Evolutionary conservation across 2,113 vertebrate genomes (phyloP).

Genomic region (Microcebus tavaratra): DNA sequence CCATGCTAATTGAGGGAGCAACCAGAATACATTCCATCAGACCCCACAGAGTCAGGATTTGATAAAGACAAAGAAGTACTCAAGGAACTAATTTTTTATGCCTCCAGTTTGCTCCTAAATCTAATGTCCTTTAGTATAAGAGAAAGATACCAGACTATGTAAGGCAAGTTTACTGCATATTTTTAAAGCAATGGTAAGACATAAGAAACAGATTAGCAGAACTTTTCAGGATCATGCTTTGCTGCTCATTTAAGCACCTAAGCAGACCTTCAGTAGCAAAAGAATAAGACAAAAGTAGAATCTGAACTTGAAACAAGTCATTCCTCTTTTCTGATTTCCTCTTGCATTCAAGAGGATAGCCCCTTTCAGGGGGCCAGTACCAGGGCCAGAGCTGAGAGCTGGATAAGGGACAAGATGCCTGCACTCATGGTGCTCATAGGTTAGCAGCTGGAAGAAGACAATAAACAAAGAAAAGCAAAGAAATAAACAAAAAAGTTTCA

Average conservation of each 20-base stretch:
- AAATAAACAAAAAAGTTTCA: background rate
- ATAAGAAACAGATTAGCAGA: background rate
- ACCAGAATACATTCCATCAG: background rate
- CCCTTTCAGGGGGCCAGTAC: background rate
- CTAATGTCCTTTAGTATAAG: background rate
- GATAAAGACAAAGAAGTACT: background rate
- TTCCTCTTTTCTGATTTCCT: background rate
- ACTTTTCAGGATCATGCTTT: background rate
- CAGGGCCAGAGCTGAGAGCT: background rate
- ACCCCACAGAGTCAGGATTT: background rate
- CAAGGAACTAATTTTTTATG: background rate
- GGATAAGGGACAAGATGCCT: background rate
- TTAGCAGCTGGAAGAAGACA: background rate
- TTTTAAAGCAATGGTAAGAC: background rate
- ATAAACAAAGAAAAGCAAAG: background rate
- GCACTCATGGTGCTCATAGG: background rate
- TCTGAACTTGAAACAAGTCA: background rate
- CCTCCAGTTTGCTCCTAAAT: background rate
- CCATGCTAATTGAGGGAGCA: background rate
- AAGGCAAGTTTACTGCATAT: background rate
- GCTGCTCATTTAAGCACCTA: constrained; percentile 25
- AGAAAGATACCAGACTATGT: background rate
- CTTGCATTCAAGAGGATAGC: background rate
- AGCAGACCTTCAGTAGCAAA: background rate
- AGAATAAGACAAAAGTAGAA: background rate